Base-by-base conservation (phyloP, 1,140 invertebrate species). In the Papilio dardanus region DNA sequence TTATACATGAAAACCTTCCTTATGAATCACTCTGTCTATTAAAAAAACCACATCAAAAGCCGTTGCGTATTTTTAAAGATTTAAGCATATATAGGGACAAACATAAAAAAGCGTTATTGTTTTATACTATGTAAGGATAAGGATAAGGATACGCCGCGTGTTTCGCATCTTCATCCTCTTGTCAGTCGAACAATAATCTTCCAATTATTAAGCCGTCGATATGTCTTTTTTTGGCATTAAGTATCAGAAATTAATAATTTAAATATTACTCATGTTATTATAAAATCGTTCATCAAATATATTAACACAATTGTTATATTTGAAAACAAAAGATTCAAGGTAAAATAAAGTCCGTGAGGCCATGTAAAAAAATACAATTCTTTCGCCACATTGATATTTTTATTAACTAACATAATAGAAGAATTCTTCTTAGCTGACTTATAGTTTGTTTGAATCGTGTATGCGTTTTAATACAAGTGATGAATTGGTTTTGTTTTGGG, bases 381-480 rank as follows among this genome's bases (percentile, higher is more conserved):
- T 58, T 28, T 58, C 54, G 28, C 12, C 16, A 5, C 3, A n/a
- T 46, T 46, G 16, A 46, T 46, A 46, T n/a, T n/a, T n/a, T n/a
- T n/a, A 46, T 16, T 3, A 24, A 58, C 54, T 28, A 12, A 58
- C 8, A 58, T 5, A 58, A 28, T 28, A 58, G 54, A 46, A 46
- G 16, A 58, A 58, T 24, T 58, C 54, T 58, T 58, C 54, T 28
- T 28, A 58, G 54, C 21, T 50, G n/a, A 50, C 19, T 14, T 58
- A 28, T 14, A 28, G n/a, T 46, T 46, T 46, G 42, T 46, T 46
- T 46, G 42, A 46, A 46, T 46, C 16, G 3, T 8, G 35, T 58
- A 54, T 54, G 50, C 50, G 21, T 54, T 54, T 28, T 5, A 54
- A n/a, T 46, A 46, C 10, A 54, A 46, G 5, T 46, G 10, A 28